Conservation (phyloP, 1,140 invertebrate species). For the Drosophila leontia region DNA sequence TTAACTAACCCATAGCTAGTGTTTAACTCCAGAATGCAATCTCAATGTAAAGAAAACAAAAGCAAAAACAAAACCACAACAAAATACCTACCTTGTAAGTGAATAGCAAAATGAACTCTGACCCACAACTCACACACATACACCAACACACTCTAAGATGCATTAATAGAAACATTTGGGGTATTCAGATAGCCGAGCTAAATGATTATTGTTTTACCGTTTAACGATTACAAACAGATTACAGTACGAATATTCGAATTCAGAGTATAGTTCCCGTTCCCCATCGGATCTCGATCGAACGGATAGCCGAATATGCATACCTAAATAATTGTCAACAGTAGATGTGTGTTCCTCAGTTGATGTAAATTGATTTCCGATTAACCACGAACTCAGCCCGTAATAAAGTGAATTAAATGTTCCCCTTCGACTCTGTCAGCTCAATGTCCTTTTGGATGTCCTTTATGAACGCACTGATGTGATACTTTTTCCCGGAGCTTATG, state of each 20-base stretch:
- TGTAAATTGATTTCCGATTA: conserved; percentile 69
- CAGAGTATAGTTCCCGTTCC: conserved; percentile 34
- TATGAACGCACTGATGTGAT: not conserved
- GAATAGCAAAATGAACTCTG: conserved; percentile 46
- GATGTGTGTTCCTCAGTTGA: conserved; percentile 72
- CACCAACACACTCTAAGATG: conserved; percentile 24
- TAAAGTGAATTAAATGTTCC: conserved; percentile 75
- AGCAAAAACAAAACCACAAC: conserved; percentile 25
- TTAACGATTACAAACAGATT: conserved; percentile 25
- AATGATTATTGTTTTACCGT: conserved; percentile 44
- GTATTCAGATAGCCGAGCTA: conserved; percentile 47
- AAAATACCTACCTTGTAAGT: conserved; percentile 41
- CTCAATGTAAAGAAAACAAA: conserved; percentile 64
- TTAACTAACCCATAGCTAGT: conserved; percentile 57
- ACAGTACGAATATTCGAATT: conserved; percentile 24
- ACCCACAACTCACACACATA: conserved; percentile 32
- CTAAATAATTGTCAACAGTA: conserved; percentile 72
- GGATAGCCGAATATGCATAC: conserved; percentile 47
- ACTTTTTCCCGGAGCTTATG: not conserved
- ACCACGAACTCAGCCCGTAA: conserved; percentile 64
- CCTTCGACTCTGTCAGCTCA: not conserved
- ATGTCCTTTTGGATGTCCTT: not conserved
- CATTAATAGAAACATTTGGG: conserved; percentile 49
- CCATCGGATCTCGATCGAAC: conserved; percentile 19
- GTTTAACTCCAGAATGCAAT: conserved; percentile 63